Evolutionary conservation across 2,797 vertebrate genomes (phyloP), one percentile per base, ranked within the genome.

Genomic region (Microtus californicus): DNA sequence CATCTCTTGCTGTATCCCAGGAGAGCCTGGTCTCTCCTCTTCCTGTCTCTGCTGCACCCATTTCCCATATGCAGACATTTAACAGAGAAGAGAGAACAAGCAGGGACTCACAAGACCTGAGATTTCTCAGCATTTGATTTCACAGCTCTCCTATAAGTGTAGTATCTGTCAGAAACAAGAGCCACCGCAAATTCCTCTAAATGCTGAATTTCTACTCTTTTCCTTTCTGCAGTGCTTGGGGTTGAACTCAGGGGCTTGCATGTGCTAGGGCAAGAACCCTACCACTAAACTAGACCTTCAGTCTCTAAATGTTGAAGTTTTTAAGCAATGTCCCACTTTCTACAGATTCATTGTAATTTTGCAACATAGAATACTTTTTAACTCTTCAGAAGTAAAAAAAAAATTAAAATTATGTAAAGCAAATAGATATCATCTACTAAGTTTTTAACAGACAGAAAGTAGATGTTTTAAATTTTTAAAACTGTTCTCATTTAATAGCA

Each of bases 381-480:
- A 56, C 27, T 83, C 77, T 43, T 40, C 31, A 3, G 79, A 29
- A 81, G n/a, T 34, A 87, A 10, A 95, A 17, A 37, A 76, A 91
- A 86, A 88, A 19, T 85, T 77, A 73, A 54, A 88, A 71, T 93
- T 92, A 67, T 69, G 78, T n/a, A 82, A 27, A 61, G 27, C 19
- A 86, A 92, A 81, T 1, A 85, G 31, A 86, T 89, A 89, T 9
- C 19, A 3, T 89, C 54, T 40, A 8, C 15, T 87, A 27, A 31
- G 59, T 86, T 86, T 67, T 67, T 93, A 81, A 94, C 85, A 77
- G 3, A 34, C 8, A 82, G 34, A 89, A 91, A 93, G 83, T 19
- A 17, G 25, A 78, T 82, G 25, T 93, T 51, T 83, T 65, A 77
- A 86, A 78, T 37, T 56, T 81, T 51, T 65, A 61, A 59, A 59